Conservation (phyloP, 1,140 invertebrate species). For the Tyrophagus putrescentiae region DNA sequence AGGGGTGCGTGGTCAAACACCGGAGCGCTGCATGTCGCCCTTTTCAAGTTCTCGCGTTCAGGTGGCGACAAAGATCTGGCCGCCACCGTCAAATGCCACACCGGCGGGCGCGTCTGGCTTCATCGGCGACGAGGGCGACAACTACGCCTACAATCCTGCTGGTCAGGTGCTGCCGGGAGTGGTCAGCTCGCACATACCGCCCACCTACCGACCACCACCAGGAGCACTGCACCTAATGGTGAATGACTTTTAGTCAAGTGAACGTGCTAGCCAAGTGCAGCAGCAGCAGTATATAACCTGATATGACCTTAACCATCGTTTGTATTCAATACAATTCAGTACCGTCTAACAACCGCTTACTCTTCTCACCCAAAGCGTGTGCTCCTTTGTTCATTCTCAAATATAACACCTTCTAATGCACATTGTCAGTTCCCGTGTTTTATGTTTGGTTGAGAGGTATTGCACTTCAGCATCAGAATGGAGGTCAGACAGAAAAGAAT, state of each 20-base stretch:
- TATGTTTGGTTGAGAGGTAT: too few species aligned
- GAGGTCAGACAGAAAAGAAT: too few species aligned
- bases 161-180: conserved; percentile 22
- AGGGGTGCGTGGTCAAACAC: background rate
- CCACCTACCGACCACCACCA: conserved; percentile 27
- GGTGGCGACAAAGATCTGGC: conserved; percentile 13
- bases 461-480: too few species aligned
- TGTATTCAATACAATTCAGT: too few species aligned
- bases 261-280: too few species aligned
- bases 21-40: background rate
- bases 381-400: too few species aligned
- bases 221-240: conserved; percentile 25
- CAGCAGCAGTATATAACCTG: too few species aligned
- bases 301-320: too few species aligned
- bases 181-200: conserved; percentile 22
- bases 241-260: conserved; percentile 8
- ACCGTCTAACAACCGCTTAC: too few species aligned
- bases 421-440: too few species aligned
- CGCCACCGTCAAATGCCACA: conserved; percentile 19
- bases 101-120: conserved; percentile 11
- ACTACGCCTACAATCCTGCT: conserved; percentile 1
- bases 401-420: too few species aligned
- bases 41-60: background rate
- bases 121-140: conserved; percentile 4
- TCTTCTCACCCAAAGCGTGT: too few species aligned